Base-by-base conservation (phyloP, 2,888 invertebrate genomes). In the Meandrusa payeni region DNA sequence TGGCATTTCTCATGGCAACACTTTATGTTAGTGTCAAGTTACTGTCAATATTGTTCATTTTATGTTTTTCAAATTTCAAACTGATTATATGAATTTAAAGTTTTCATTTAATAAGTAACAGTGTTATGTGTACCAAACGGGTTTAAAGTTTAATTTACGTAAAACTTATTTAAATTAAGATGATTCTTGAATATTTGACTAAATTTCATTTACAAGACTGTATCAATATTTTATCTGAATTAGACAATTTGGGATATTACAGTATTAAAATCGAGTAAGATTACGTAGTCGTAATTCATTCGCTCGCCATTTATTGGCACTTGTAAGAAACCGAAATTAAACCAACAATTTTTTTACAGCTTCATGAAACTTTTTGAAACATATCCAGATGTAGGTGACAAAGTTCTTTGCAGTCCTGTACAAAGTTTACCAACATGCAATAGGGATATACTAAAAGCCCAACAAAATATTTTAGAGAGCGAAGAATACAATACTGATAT, bases 181-280 rank as follows among this genome's bases (percentile, higher is more conserved):
- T 86, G 86, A 76, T 85, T 55, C 54, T 80, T 53, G 85, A 91
- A 37, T 93, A 92, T 76, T 70, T 93, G 47, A 54, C 90, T 12
- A 76, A 89, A 46, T 85, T 91, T 58, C 93, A 94, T 67, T 64
- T 82, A 48, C 70, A 89, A 41, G 92, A 93, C 46, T 74, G 94
- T 42, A 52, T 90, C 3, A 70, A 88, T 48, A 91, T 95, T 56
- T 70, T 95, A 54, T 76, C 89, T 47, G 81, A 89, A 52, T 68
- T 67, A 2, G 91, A 94, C 67, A 80, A 76, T 38, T 76, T 89
- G 28, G 89, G 90, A 39, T 91, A 92, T 66, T 93, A 89, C 59
- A 89, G 91, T 23, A 80, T 95, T 33, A 89, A 90, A 62, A 89
- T 95, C 34, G 93, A 94, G 95, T 94, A 88, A 89, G 89, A 12